Conservation (phyloP, 2,113 vertebrate species). For the Thinocorus orbignyianus region DNA sequence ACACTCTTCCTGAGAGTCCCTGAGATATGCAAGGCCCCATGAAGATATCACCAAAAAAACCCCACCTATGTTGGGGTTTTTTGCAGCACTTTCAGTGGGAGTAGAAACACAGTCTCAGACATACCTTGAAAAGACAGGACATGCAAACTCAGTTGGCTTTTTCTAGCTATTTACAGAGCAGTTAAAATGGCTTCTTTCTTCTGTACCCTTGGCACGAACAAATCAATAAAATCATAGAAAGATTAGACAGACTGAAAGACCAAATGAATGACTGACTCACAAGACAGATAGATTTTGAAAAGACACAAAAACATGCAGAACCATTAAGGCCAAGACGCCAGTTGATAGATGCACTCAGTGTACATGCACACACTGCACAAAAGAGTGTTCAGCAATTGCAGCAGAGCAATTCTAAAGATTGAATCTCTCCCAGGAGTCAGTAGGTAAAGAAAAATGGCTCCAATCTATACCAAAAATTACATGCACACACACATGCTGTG, state of each 20-base stretch:
- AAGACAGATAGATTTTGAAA: slow-evolving; percentile 31
- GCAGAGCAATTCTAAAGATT: neutral
- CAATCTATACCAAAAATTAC: neutral
- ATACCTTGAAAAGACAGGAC: neutral
- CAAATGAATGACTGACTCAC: slow-evolving; percentile 26
- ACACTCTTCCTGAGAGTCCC: neutral
- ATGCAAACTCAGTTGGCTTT: neutral
- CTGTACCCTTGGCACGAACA: neutral
- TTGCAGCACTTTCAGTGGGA: neutral
- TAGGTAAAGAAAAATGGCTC: slow-evolving; percentile 19
- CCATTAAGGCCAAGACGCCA: neutral
- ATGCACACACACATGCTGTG: neutral
- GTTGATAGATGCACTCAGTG: neutral
- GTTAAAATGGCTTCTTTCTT: slow-evolving; percentile 31
- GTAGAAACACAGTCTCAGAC: slow-evolving; percentile 22
- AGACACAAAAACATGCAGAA: neutral
- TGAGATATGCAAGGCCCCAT: neutral
- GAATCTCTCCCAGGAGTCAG: neutral
- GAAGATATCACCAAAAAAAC: neutral
- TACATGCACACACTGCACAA: neutral
- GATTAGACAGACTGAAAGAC: slow-evolving; percentile 42
- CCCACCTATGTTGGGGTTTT: neutral
- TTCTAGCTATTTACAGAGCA: slow-evolving; percentile 48
- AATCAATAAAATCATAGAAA: slow-evolving; percentile 66
- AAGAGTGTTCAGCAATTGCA: neutral